Base-by-base conservation (phyloP, 2,113 vertebrate species). In the Campylomormyrus numenius region DNA sequence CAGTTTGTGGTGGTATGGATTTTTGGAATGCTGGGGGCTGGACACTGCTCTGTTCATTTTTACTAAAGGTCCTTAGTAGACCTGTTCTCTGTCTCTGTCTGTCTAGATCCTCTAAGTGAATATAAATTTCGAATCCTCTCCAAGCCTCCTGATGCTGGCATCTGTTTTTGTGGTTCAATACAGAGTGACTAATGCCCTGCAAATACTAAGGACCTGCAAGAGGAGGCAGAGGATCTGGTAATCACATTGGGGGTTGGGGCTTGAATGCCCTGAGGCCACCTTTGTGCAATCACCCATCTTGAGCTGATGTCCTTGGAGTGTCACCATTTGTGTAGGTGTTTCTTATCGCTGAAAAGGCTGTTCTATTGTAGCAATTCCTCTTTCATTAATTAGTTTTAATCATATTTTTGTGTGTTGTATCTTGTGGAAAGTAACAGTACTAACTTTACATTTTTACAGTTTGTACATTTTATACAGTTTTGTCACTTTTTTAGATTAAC, bases 1-100 rank as follows among this genome's bases (percentile, higher is more conserved):
- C 93, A 92, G 85, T 53, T 88, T 89, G 87, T 92, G 93, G 89
- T 9, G 87, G 86, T 90, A 88, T 70, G 90, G 77, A 74, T 89
- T 77, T 88, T 58, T 90, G 45, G 50, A 86, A 74, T 87, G 90
- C 86, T 85, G 80, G 87, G 10, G 27, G 89, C 58, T 46, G 83
- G 88, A 39, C 13, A 19, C 31, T 10, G 3, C 53, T 53, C 39
- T 70, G 48, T 49, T 27, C 52, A 42, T 84, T 53, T 24, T 19
- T 31, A 35, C 77, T 89, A 17, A 88, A 88, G 87, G 77, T 80
- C 88, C 27, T 31, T 27, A 80, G 35, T 84, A 39, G 87, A 88
- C 66, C 70, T 56, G 84, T 53, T 58, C 24, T 74, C 17, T 58
- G 42, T 19, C 17, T 90, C 87, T 42, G 89, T n/a, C 80, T 87